A percentile compares a stretch with the other conserved stretches of the same genome.
Evolutionary conservation across 1,140 invertebrate genomes (phyloP).

Genomic region (Cydia amplana): DNA sequence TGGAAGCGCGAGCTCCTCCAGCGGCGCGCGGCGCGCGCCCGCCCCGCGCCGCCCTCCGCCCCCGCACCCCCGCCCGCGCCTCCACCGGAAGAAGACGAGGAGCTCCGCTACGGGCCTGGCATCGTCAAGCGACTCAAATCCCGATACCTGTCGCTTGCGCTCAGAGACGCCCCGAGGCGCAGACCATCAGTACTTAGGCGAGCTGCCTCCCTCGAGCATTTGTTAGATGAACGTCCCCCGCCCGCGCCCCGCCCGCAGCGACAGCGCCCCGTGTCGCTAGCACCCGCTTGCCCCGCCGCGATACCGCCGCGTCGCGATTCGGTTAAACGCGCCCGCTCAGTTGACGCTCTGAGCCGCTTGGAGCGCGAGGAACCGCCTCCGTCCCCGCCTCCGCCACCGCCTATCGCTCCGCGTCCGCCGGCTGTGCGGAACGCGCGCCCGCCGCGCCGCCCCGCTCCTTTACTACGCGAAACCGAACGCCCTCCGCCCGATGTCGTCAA

Average conservation of each 20-base stretch:
- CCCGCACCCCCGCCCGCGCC: conserved; percentile 47
- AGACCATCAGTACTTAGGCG: conserved; percentile 85
- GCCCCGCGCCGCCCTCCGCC: conserved; percentile 45
- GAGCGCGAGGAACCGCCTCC: conserved; percentile 67
- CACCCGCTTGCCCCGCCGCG: conserved; percentile 71
- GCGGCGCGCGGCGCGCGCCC: conserved; percentile 75
- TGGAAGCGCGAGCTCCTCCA: conserved; percentile 88
- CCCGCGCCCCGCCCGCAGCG: conserved; percentile 56
- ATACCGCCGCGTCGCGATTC: conserved; percentile 80
- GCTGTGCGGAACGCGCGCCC: conserved; percentile 84
- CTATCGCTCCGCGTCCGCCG: conserved; percentile 69
- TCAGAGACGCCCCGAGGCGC: conserved; percentile 84
- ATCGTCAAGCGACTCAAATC: conserved; percentile 93
- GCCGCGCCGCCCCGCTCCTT: conserved; percentile 83
- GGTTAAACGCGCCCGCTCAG: conserved; percentile 91
- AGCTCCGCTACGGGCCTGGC: conserved; percentile 93
- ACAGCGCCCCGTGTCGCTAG: conserved; percentile 67
- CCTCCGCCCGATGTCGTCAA: conserved; percentile 92
- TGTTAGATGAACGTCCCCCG: conserved; percentile 84
- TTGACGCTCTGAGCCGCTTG: conserved; percentile 87
- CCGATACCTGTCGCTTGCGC: conserved; percentile 89
- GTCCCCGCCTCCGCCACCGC: conserved; percentile 49
- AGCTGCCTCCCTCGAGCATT: conserved; percentile 91
- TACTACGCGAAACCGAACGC: conserved; percentile 89
- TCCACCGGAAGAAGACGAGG: conserved; percentile 81